These are phyloP conservation scores for Oncorhynchus mykiss DNA, from an alignment of 2,113 vertebrate genomes.

Conservation along the genomic window DNA sequence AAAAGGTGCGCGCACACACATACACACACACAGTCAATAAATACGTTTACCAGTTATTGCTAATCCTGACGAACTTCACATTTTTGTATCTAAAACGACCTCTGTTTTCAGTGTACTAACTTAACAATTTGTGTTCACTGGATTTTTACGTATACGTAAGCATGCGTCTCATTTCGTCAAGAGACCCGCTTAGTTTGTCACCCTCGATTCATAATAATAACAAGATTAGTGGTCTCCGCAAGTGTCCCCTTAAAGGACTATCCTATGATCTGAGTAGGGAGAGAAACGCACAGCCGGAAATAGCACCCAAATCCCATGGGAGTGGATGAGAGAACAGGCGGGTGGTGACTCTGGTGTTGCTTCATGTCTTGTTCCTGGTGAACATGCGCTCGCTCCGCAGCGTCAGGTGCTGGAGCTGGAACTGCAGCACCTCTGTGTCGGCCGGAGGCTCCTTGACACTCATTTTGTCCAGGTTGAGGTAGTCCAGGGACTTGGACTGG, in stretches of 20 bases:
- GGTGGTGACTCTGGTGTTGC: not conserved
- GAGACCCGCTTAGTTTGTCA: constrained; percentile 17
- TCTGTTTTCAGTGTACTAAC: constrained; percentile 34
- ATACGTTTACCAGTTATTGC: constrained; percentile 72
- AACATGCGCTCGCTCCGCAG: constrained; percentile 88
- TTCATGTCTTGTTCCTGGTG: constrained; percentile 89
- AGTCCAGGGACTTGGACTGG: constrained; percentile 96
- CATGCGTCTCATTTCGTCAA: constrained; percentile 5
- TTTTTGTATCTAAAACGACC: constrained; percentile 38
- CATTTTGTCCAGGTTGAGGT: constrained; percentile 98
- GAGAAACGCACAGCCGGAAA: constrained; percentile 33
- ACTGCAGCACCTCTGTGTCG: constrained; percentile 92
- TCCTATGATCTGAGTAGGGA: constrained; percentile 47
- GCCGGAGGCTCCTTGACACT: constrained; percentile 88
- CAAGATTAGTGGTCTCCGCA: constrained; percentile 46
- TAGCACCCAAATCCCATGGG: constrained; percentile 46
- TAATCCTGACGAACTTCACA: constrained; percentile 61
- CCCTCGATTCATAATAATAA: constrained; percentile 48
- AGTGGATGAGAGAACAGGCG: constrained; percentile 22
- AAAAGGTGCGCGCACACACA: constrained; percentile 20
- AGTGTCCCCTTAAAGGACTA: constrained; percentile 35
- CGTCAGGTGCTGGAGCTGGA: constrained; percentile 93
- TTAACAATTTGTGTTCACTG: constrained; percentile 1
- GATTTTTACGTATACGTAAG: constrained; percentile 16
- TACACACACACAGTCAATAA: constrained; percentile 40